A percentile compares a stretch with the other conserved stretches of the same genome.
Conservation (phyloP, 1,140 invertebrate species). For the Drosophila lacteicornis region DNA sequence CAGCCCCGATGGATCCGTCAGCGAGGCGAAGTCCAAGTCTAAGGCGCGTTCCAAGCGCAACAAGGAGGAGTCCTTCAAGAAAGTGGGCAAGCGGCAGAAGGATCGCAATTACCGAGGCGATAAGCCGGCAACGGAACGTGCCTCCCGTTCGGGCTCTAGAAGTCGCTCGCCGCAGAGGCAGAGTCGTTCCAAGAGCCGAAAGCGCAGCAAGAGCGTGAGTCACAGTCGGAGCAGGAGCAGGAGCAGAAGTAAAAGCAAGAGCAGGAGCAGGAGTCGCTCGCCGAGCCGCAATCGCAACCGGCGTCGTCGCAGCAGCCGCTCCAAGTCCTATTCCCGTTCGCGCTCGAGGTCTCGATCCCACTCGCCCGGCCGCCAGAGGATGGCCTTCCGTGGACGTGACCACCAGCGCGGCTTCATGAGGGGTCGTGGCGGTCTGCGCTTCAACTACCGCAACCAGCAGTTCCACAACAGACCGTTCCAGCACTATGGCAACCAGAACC, state of each 20-base stretch:
- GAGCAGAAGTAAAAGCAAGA: slow-evolving; percentile 22
- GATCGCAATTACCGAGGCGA: slow-evolving; percentile 93
- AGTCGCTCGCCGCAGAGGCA: slow-evolving; percentile 8
- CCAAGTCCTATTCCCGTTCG: slow-evolving; percentile 60
- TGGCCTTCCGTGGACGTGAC: slow-evolving; percentile 42
- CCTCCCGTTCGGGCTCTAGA: slow-evolving; percentile 5
- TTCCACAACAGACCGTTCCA: slow-evolving; percentile 55
- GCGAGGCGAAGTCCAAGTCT: slow-evolving; percentile 30
- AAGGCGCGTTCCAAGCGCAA: slow-evolving; percentile 64
- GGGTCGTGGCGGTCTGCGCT: slow-evolving; percentile 49
- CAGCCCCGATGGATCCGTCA: slow-evolving; percentile 11
- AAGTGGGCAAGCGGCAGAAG: slow-evolving; percentile 91
- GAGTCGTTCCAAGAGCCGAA: slow-evolving; percentile 12
- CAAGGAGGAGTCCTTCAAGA: slow-evolving; percentile 89
- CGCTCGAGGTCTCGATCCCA: slow-evolving; percentile 42
- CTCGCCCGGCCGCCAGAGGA: slow-evolving; percentile 30
- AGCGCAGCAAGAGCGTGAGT: slow-evolving; percentile 24
- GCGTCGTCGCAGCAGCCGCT: slow-evolving; percentile 55
- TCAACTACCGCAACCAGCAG: slow-evolving; percentile 59
- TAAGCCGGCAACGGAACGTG: slow-evolving; percentile 51
- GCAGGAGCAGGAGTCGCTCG: slow-evolving; percentile 27
- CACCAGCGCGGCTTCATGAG: slow-evolving; percentile 30
- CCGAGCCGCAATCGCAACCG: slow-evolving; percentile 46
- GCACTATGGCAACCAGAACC: slow-evolving; percentile 22
- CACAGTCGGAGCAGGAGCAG: slow-evolving; percentile 18